phyloP scores from a whole-genome alignment of 2,888 invertebrate genomes.

The Drosophila borealis region DNA sequence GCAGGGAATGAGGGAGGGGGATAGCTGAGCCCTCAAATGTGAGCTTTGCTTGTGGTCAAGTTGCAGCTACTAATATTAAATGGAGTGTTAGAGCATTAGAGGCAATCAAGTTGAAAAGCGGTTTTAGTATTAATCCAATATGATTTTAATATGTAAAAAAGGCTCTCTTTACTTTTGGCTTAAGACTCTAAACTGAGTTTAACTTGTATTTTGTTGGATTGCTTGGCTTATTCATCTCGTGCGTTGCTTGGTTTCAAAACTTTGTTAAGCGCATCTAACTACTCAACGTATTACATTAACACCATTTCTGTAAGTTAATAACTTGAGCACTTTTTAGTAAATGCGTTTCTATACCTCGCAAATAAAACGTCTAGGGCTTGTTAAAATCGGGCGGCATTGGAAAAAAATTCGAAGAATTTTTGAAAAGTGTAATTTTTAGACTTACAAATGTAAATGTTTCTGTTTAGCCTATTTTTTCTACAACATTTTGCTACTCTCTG shows the following conservation, averaged over 20 bases:
- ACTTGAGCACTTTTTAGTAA: conserved; percentile 26
- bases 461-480: too few species aligned
- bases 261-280: background rate
- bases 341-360: conserved; percentile 22
- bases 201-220: conserved; percentile 5
- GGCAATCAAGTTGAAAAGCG: background rate
- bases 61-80: background rate
- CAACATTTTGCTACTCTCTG: background rate
- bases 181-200: background rate
- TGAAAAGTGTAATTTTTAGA: too few species aligned
- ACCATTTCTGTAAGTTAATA: conserved; percentile 24
- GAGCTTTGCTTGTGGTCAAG: conserved; percentile 30
- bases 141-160: too few species aligned
- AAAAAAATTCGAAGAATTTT: too few species aligned
- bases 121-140: background rate
- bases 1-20: too few species aligned
- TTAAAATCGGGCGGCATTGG: background rate
- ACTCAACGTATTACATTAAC: conserved; percentile 18
- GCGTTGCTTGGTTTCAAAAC: background rate
- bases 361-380: too few species aligned
- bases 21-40: conserved; percentile 8
- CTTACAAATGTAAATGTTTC: too few species aligned
- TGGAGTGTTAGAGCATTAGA: background rate
- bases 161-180: too few species aligned
- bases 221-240: background rate